Evolutionary conservation across 2,113 vertebrate species (phyloP).

Genomic region (Poeciliopsis turrubarensis): DNA sequence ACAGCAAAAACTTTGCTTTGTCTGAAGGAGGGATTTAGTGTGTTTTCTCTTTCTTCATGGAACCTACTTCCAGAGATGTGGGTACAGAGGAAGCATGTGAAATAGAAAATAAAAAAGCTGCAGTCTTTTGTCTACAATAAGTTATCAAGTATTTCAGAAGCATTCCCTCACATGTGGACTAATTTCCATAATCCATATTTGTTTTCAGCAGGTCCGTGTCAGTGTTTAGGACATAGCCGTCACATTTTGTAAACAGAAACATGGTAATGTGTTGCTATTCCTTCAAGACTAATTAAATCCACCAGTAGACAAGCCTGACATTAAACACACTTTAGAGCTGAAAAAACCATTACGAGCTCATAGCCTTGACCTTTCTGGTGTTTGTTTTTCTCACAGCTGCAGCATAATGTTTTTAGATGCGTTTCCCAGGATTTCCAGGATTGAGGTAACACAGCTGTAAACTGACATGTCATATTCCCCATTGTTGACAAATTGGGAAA

Average conservation of each 20-base stretch:
- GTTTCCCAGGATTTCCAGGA: constrained; percentile 35
- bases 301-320: constrained; percentile 56
- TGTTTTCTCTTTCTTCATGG: constrained; percentile 15
- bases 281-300: constrained; percentile 67
- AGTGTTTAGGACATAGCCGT: constrained; percentile 33
- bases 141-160: constrained; percentile 42
- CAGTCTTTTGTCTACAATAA: constrained; percentile 11
- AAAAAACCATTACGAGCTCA: constrained; percentile 26
- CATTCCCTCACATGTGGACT: constrained; percentile 23
- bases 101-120: constrained; percentile 22
- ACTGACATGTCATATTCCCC: constrained; percentile 5
- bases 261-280: constrained; percentile 49
- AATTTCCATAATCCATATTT: constrained; percentile 44
- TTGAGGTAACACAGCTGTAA: background rate
- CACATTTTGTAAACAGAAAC: constrained; percentile 55
- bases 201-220: constrained; percentile 41
- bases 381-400: constrained; percentile 35
- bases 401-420: constrained; percentile 17
- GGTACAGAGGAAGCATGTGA: constrained; percentile 17
- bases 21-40: constrained; percentile 14
- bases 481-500: constrained; percentile 15
- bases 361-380: constrained; percentile 46
- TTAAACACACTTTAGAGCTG: constrained; percentile 45
- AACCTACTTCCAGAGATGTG: background rate
- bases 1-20: constrained; percentile 27